phyloP scores from a whole-genome alignment of 2,797 vertebrate species.

The Trematomus bernacchii region DNA sequence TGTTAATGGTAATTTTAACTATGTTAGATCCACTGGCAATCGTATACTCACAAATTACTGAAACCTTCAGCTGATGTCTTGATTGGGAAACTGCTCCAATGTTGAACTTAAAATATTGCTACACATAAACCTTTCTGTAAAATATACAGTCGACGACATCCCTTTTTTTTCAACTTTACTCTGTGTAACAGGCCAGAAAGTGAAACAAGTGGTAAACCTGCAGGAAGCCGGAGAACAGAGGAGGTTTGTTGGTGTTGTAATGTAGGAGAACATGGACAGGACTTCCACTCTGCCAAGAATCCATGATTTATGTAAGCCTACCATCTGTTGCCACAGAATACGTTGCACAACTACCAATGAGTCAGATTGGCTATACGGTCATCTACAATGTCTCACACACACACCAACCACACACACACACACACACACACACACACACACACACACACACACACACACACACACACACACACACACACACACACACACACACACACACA shows the following conservation, averaged over 20 bases:
- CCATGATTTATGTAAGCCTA: constrained; percentile 76
- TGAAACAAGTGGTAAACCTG: constrained; percentile 50
- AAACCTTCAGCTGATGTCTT: background rate
- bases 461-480: constrained; percentile 24
- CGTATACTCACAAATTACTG: background rate
- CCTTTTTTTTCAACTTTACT: constrained; percentile 3
- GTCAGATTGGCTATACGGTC: constrained; percentile 65
- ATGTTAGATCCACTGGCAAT: background rate
- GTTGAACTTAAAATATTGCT: constrained; percentile 3
- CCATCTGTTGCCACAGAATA: constrained; percentile 80
- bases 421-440: constrained; percentile 29
- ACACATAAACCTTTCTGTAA: constrained; percentile 12
- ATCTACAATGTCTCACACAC: constrained; percentile 52
- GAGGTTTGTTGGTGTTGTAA: constrained; percentile 70
- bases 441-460: constrained; percentile 16
- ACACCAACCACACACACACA: constrained; percentile 21
- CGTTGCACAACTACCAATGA: constrained; percentile 67
- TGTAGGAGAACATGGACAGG: constrained; percentile 61
- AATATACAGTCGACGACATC: background rate
- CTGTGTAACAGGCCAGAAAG: constrained; percentile 45
- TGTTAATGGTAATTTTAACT: background rate
- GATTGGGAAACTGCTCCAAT: background rate
- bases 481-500: constrained; percentile 29
- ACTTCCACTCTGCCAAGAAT: constrained; percentile 68
- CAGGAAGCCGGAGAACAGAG: constrained; percentile 24